Percentiles rank a stretch among this genome's conserved stretches.
Conservation (phyloP, 2,797 vertebrate genomes). For the Perodicticus potto region DNA sequence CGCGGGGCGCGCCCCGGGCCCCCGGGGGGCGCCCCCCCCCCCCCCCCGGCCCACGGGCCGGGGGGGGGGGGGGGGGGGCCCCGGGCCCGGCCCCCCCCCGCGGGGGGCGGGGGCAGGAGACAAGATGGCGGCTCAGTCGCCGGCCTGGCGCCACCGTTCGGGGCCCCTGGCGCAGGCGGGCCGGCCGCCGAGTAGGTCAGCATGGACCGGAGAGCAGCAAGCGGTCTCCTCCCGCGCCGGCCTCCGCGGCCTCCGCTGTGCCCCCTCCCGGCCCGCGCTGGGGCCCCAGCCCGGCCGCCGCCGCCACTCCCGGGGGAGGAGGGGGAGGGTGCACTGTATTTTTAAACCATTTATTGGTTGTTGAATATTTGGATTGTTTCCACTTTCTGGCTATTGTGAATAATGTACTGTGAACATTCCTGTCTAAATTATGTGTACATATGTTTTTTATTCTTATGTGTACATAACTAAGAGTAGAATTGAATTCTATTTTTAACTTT, state of each 20-base stretch:
- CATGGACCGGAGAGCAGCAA: slow-evolving; percentile 62
- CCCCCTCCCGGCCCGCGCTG: slow-evolving; percentile 74
- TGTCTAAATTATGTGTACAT: neutral
- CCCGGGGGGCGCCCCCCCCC: slow-evolving; percentile 62
- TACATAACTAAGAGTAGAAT: neutral
- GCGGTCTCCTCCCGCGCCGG: slow-evolving; percentile 76
- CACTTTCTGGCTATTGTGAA: neutral
- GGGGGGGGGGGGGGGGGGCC: no score
- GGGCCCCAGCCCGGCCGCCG: slow-evolving; percentile 79
- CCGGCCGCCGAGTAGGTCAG: slow-evolving; percentile 58
- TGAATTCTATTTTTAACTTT: neutral
- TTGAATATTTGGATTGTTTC: neutral
- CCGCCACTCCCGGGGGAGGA: slow-evolving; percentile 78
- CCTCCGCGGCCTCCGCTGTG: slow-evolving; percentile 70
- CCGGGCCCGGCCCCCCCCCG: slow-evolving; percentile 65
- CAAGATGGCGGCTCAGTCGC: no score
- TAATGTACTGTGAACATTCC: neutral
- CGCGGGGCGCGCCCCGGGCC: no score
- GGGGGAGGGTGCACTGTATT: slow-evolving; percentile 18
- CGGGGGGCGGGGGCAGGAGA: no score
- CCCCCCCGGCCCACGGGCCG: slow-evolving; percentile 24
- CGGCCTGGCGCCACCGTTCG: slow-evolving; percentile 73
- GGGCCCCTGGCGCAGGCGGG: slow-evolving; percentile 70
- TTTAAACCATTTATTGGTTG: neutral
- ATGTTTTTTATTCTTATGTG: neutral